Conservation (phyloP, 2,888 invertebrate genomes). For the Petrophora chlorosata region DNA sequence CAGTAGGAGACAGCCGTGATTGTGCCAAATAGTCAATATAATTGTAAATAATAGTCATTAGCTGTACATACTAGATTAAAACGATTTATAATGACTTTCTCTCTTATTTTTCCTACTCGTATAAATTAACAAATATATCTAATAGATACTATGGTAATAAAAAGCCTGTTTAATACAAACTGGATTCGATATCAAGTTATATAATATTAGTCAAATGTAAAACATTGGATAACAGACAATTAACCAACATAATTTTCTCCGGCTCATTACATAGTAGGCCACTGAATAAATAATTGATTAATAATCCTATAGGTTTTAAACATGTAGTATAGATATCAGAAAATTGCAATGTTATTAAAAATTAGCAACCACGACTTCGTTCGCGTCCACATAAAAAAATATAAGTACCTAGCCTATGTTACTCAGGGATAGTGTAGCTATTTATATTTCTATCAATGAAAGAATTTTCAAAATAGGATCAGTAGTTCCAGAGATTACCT, state of each 20-base stretch:
- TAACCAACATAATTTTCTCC: neutral
- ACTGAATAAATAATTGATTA: conserved; percentile 1
- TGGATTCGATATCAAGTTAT: neutral
- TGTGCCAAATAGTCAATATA: conserved; percentile 78
- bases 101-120: conserved; percentile 15
- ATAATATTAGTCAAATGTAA: neutral
- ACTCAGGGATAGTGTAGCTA: too few species aligned
- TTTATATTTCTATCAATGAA: too few species aligned
- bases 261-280: conserved; percentile 2
- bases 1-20: conserved; percentile 54
- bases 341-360: too few species aligned
- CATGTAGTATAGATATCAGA: too few species aligned
- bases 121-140: neutral
- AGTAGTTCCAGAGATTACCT: too few species aligned
- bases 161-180: neutral
- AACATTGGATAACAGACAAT: neutral
- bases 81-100: conserved; percentile 17
- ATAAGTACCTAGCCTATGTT: too few species aligned
- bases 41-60: conserved; percentile 81
- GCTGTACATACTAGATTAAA: conserved; percentile 58
- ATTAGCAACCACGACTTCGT: too few species aligned
- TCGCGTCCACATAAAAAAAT: too few species aligned
- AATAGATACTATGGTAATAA: conserved; percentile 1
- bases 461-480: too few species aligned
- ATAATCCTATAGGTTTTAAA: too few species aligned